Percentiles rank a stretch among this genome's conserved stretches.
Evolutionary conservation across 1,140 invertebrate species (phyloP).

Genomic region (Drosophila kurseongensis): DNA sequence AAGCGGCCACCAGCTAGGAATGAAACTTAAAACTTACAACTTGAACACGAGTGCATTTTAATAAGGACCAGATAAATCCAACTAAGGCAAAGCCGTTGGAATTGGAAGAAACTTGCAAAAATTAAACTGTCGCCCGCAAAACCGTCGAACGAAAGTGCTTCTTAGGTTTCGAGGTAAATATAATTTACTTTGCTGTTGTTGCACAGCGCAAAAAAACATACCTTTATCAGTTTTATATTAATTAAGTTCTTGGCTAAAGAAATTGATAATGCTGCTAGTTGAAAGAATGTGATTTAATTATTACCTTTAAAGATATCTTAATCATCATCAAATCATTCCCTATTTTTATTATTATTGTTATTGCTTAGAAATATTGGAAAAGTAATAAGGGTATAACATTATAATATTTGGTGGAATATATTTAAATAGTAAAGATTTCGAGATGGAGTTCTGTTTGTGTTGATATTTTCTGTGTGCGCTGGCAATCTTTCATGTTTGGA

Average conservation of each 20-base stretch:
- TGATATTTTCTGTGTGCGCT: neutral
- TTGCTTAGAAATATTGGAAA: too few relatives aligned
- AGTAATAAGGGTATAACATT: too few relatives aligned
- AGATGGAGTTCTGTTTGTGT: neutral
- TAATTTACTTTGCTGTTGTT: constrained; percentile 52
- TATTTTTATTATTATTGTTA: too few relatives aligned
- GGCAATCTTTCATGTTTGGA: constrained; percentile 19
- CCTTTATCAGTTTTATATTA: too few relatives aligned
- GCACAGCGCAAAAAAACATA: constrained; percentile 3
- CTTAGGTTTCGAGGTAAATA: constrained; percentile 62
- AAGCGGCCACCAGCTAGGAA: constrained; percentile 33
- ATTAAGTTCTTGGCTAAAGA: too few relatives aligned
- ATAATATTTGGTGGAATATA: neutral
- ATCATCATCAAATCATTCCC: too few relatives aligned
- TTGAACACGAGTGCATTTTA: constrained; percentile 29
- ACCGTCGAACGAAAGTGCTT: constrained; percentile 57
- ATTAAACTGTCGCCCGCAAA: constrained; percentile 59
- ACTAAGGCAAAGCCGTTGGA: constrained; percentile 23
- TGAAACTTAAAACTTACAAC: constrained; percentile 61
- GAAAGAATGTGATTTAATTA: too few relatives aligned
- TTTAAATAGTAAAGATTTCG: too few relatives aligned
- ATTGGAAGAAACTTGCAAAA: constrained; percentile 48
- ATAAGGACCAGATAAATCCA: constrained; percentile 35
- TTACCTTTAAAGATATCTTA: too few relatives aligned
- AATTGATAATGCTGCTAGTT: too few relatives aligned